Percentiles rank a stretch among this genome's conserved stretches.
phyloP scores from a whole-genome alignment of 2,888 invertebrate species.

The Aphodius sticticus region DNA sequence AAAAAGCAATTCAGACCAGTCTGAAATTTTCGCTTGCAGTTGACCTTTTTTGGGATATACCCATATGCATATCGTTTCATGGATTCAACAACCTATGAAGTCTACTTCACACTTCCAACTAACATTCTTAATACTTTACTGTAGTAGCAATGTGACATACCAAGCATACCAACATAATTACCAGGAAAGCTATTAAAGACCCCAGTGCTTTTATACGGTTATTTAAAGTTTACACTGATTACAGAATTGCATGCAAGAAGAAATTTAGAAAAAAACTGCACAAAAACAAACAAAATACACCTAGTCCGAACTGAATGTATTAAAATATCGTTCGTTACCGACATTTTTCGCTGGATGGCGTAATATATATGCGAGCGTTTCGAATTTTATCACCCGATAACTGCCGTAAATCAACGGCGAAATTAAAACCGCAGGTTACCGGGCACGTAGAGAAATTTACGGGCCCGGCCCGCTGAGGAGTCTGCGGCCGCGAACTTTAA shows the following conservation, averaged over 20 bases:
- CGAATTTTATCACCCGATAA: constrained; percentile 4
- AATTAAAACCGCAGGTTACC: constrained; percentile 35
- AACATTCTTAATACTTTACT: no score
- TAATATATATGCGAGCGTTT: background rate
- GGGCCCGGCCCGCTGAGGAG: constrained; percentile 27
- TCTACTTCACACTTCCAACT: no score
- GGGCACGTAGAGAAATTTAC: constrained; percentile 32
- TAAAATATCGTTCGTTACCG: background rate
- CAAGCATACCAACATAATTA: background rate
- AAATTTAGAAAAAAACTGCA: background rate
- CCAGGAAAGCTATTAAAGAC: background rate
- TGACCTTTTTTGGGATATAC: no score
- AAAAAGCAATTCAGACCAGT: no score
- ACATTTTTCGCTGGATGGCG: background rate
- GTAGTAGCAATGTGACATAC: no score
- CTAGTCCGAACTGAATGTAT: background rate
- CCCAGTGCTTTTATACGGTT: background rate
- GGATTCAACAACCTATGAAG: no score
- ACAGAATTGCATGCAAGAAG: background rate
- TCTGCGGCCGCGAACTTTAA: constrained; percentile 34
- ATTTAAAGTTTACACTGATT: background rate
- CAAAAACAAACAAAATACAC: background rate
- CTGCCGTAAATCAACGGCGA: constrained; percentile 34
- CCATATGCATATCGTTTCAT: no score
- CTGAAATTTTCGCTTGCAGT: no score